Conservation (phyloP, 1,140 invertebrate species). For the Nasonia giraulti region DNA sequence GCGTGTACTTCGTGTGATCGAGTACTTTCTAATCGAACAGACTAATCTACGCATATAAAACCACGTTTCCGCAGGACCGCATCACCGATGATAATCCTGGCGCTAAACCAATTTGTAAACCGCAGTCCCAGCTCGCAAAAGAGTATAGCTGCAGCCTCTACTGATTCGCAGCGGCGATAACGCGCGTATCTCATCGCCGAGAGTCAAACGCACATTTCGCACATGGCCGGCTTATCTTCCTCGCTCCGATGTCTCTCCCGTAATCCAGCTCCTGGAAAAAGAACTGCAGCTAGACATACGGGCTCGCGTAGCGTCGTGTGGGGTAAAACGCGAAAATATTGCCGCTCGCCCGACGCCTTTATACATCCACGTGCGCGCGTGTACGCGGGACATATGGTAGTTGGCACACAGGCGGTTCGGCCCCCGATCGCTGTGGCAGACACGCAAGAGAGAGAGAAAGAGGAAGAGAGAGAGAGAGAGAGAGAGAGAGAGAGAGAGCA, state of each 20-base stretch:
- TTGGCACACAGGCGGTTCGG: conserved; percentile 59
- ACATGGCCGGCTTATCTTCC: conserved; percentile 44
- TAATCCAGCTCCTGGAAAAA: neutral
- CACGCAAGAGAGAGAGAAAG: too few relatives aligned
- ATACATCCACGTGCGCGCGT: conserved; percentile 53
- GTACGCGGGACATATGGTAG: conserved; percentile 74
- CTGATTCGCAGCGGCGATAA: neutral
- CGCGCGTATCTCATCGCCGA: neutral
- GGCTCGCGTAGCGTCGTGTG: neutral
- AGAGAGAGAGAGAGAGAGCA: neutral
- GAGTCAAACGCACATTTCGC: conserved; percentile 49
- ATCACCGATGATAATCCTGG: neutral
- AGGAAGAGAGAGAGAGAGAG: too few relatives aligned
- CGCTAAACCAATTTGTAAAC: neutral
- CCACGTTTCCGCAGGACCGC: too few relatives aligned
- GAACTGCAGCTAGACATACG: neutral
- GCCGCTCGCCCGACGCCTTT: conserved; percentile 1
- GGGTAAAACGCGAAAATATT: conserved; percentile 46
- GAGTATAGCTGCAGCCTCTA: too few relatives aligned
- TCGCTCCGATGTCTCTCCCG: neutral
- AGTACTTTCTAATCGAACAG: too few relatives aligned
- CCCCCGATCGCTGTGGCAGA: conserved; percentile 10
- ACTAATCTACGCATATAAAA: neutral
- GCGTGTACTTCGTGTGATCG: too few relatives aligned
- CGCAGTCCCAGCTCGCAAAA: too few relatives aligned